Evolutionary conservation across 1,140 invertebrate species (phyloP).

Genomic region (Drosophila aff.): DNA sequence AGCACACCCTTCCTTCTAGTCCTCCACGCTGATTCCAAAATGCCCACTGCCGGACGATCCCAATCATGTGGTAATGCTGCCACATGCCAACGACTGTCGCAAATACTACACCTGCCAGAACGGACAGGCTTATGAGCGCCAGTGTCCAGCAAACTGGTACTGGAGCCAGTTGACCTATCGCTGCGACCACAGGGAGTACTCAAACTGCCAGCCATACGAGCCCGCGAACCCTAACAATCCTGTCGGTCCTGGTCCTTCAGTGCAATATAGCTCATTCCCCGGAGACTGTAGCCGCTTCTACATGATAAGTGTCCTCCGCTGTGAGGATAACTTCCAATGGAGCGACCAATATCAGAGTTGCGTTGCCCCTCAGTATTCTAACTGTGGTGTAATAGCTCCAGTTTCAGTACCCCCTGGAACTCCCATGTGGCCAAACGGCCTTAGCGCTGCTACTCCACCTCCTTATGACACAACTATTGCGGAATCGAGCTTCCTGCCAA

Average conservation of each 20-base stretch:
- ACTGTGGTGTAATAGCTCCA: neutral
- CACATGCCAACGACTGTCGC: conserved; percentile 53
- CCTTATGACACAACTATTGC: neutral
- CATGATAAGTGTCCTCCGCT: conserved; percentile 23
- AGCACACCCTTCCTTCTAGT: neutral
- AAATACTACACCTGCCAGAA: conserved; percentile 56
- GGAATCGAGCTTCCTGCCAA: neutral
- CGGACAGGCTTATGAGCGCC: conserved; percentile 17
- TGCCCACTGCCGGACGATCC: conserved; percentile 62
- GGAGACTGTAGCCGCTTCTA: conserved; percentile 52
- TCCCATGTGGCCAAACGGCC: neutral
- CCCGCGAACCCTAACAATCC: neutral
- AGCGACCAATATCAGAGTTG: conserved; percentile 27
- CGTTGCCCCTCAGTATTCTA: conserved; percentile 24
- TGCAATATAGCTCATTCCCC: conserved; percentile 40
- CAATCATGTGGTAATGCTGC: conserved; percentile 41
- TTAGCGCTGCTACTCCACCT: conserved; percentile 52
- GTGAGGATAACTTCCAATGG: conserved; percentile 40
- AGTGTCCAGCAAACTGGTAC: conserved; percentile 56
- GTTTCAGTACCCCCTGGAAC: neutral
- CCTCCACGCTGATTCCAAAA: neutral
- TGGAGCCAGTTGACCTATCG: conserved; percentile 62
- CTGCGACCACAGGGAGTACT: conserved; percentile 54
- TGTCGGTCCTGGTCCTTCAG: neutral
- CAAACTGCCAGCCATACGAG: conserved; percentile 22